phyloP scores from a whole-genome alignment of 2,888 invertebrate species.

The Adelphocoris suturalis region DNA sequence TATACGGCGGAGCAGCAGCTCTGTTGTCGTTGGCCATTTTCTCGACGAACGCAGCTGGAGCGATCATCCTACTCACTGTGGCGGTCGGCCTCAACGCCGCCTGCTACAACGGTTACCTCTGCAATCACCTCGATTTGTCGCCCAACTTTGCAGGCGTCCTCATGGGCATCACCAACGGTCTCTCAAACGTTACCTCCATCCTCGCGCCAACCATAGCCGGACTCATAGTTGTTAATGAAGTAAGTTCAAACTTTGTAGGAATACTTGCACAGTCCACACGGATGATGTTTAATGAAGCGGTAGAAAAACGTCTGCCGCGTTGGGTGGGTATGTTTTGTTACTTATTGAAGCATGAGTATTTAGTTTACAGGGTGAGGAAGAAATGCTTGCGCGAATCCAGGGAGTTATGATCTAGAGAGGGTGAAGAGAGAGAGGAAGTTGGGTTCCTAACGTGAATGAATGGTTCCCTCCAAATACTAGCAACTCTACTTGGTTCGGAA shows the following conservation, averaged over 20 bases:
- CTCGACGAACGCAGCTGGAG: slow-evolving; percentile 79
- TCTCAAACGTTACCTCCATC: slow-evolving; percentile 89
- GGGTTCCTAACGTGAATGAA: no score
- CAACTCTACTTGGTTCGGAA: no score
- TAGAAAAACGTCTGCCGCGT: no score
- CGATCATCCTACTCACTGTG: slow-evolving; percentile 84
- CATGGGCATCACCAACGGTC: slow-evolving; percentile 91
- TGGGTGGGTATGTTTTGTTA: no score
- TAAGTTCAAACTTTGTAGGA: slow-evolving; percentile 77
- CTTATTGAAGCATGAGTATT: no score
- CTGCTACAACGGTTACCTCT: slow-evolving; percentile 83
- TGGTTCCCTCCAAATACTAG: no score
- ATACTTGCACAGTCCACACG: neutral
- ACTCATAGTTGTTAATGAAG: slow-evolving; percentile 85
- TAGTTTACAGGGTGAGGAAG: no score
- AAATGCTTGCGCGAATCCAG: no score
- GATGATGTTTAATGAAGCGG: no score
- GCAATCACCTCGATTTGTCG: slow-evolving; percentile 91
- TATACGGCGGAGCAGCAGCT: slow-evolving; percentile 79
- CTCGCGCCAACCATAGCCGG: slow-evolving; percentile 88
- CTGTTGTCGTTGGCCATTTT: slow-evolving; percentile 78
- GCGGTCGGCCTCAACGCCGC: slow-evolving; percentile 88
- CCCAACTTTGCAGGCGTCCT: slow-evolving; percentile 90
- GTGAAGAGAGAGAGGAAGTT: no score
- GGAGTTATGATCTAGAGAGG: no score